phyloP scores from a whole-genome alignment of 2,113 vertebrate genomes.

The Serilophus lunatus region DNA sequence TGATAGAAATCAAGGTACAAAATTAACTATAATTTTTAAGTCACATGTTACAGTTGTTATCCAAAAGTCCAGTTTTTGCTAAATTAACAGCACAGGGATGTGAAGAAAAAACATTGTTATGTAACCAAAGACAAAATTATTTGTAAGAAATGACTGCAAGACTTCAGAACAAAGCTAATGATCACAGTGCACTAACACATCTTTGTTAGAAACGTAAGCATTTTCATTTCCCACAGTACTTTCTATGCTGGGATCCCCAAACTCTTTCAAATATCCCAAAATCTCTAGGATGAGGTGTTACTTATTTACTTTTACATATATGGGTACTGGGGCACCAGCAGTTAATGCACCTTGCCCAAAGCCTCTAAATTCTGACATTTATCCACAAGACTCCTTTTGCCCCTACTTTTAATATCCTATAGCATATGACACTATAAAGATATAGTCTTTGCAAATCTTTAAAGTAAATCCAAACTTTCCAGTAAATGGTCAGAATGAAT shows the following conservation, averaged over 20 bases:
- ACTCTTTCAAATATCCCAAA: neutral
- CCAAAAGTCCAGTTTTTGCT: neutral
- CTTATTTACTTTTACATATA: neutral
- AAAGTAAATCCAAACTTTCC: neutral
- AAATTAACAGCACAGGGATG: neutral
- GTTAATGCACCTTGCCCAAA: neutral
- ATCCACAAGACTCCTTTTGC: neutral
- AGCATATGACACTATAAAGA: neutral
- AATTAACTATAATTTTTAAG: neutral
- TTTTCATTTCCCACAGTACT: neutral
- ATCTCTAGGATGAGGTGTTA: neutral
- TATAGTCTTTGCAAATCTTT: neutral
- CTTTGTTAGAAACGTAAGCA: neutral
- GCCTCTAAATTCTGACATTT: neutral
- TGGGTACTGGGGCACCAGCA: neutral
- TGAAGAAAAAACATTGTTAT: neutral
- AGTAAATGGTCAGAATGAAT: neutral
- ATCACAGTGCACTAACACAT: neutral
- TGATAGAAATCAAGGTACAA: neutral
- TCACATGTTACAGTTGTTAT: neutral
- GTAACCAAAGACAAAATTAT: neutral
- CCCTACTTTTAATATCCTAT: neutral
- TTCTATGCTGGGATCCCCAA: neutral
- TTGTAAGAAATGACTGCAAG: neutral
- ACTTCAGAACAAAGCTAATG: neutral